phyloP scores from a whole-genome alignment of 2,113 vertebrate genomes.

The Pterocles burchelli region DNA sequence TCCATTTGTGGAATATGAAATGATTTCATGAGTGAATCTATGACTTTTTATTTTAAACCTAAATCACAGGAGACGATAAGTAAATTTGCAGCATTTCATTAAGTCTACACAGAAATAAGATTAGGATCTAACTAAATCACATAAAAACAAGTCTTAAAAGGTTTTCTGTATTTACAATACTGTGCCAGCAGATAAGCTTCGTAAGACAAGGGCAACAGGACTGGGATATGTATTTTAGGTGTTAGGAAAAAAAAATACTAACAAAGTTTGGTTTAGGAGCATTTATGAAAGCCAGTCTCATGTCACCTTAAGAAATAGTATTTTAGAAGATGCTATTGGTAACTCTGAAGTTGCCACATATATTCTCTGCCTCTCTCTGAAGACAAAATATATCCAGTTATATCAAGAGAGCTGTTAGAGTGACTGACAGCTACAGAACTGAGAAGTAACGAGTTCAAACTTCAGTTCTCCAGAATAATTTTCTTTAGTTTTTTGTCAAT shows the following conservation, averaged over 20 bases:
- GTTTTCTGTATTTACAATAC: background rate
- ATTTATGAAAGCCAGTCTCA: background rate
- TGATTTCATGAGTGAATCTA: background rate
- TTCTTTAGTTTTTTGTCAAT: background rate
- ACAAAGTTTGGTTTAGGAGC: background rate
- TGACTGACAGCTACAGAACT: background rate
- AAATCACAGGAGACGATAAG: background rate
- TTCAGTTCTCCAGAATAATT: background rate
- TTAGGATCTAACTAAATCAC: background rate
- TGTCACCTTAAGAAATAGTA: background rate
- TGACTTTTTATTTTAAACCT: background rate
- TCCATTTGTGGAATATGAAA: background rate
- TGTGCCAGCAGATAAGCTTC: background rate
- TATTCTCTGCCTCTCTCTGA: background rate
- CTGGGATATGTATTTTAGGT: background rate
- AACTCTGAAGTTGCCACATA: background rate
- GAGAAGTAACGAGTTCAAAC: background rate
- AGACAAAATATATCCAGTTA: background rate
- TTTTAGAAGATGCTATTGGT: background rate
- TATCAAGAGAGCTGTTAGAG: background rate
- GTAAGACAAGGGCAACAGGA: background rate
- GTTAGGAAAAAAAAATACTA: background rate
- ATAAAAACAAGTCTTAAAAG: background rate
- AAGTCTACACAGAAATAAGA: background rate
- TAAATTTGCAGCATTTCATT: background rate